phyloP scores from a whole-genome alignment of 2,113 vertebrate species.

The Hippocampus abdominalis region DNA sequence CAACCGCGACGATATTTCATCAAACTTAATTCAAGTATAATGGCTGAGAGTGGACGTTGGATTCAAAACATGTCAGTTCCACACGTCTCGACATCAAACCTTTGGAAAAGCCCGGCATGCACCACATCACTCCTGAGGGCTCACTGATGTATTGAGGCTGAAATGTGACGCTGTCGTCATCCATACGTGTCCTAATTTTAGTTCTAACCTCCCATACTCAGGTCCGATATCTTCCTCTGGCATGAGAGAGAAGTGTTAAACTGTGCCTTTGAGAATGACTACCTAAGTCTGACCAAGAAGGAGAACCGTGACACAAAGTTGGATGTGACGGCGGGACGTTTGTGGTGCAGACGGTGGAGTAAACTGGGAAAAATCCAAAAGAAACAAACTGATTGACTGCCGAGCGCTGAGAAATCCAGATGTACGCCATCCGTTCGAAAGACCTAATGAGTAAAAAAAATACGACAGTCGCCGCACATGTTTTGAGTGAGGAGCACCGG shows the following conservation, averaged over 20 bases:
- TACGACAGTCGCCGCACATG: slow-evolving; percentile 12
- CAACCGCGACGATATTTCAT: neutral
- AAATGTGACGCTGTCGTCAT: neutral
- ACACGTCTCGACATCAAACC: neutral
- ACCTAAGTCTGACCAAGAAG: slow-evolving; percentile 3
- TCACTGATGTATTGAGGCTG: neutral
- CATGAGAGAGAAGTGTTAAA: neutral
- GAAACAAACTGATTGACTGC: slow-evolving; percentile 51
- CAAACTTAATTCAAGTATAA: too few relatives aligned
- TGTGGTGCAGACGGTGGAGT: slow-evolving; percentile 47
- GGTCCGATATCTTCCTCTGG: neutral
- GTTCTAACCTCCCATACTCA: neutral
- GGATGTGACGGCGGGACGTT: slow-evolving; percentile 22
- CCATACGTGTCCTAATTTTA: neutral
- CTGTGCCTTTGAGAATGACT: neutral
- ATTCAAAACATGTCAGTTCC: too few relatives aligned
- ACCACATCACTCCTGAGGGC: neutral
- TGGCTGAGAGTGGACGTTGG: neutral
- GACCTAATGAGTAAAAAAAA: slow-evolving; percentile 9
- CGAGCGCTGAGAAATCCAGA: slow-evolving; percentile 39
- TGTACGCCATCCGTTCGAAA: slow-evolving; percentile 30
- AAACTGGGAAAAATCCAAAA: slow-evolving; percentile 61
- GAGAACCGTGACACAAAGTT: slow-evolving; percentile 15
- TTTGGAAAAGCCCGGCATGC: neutral
- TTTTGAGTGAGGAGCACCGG: slow-evolving; percentile 4